These are phyloP conservation scores for Platynereis dumerilii DNA, from an alignment of 2,888 invertebrate species.

Conservation along the genomic window DNA sequence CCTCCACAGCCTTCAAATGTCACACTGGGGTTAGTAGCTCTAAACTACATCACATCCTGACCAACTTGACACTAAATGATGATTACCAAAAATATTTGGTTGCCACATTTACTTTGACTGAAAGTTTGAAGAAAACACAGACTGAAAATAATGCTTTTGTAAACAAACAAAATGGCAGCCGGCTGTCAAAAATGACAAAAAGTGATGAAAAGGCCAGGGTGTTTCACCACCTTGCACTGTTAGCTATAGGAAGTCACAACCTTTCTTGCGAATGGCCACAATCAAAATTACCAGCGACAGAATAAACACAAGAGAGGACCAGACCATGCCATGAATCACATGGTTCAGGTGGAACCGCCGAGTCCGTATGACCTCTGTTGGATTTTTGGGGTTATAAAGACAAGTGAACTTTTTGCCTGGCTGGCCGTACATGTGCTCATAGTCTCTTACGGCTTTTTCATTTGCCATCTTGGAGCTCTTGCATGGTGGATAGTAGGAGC, in stretches of 20 bases:
- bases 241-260: constrained; percentile 22
- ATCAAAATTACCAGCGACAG: constrained; percentile 23
- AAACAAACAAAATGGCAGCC: too few relatives aligned
- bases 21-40: too few relatives aligned
- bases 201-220: too few relatives aligned
- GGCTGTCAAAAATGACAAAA: too few relatives aligned
- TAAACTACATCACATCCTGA: too few relatives aligned
- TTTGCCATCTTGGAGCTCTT: constrained; percentile 31
- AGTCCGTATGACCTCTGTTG: constrained; percentile 26
- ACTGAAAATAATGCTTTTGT: too few relatives aligned
- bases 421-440: constrained; percentile 22
- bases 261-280: constrained; percentile 24
- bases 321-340: constrained; percentile 32
- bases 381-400: constrained; percentile 26
- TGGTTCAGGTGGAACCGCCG: constrained; percentile 28
- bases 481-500: constrained; percentile 35
- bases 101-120: too few relatives aligned
- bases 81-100: too few relatives aligned
- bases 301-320: constrained; percentile 28
- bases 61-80: too few relatives aligned
- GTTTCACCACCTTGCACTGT: background rate
- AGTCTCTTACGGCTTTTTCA: constrained; percentile 27
- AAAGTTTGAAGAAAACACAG: too few relatives aligned
- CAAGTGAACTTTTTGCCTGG: constrained; percentile 27
- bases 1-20: too few relatives aligned